A percentile compares a stretch with the other conserved stretches of the same genome.
Evolutionary conservation across 1,140 invertebrate species (phyloP).

Genomic region (Formica selysi): DNA sequence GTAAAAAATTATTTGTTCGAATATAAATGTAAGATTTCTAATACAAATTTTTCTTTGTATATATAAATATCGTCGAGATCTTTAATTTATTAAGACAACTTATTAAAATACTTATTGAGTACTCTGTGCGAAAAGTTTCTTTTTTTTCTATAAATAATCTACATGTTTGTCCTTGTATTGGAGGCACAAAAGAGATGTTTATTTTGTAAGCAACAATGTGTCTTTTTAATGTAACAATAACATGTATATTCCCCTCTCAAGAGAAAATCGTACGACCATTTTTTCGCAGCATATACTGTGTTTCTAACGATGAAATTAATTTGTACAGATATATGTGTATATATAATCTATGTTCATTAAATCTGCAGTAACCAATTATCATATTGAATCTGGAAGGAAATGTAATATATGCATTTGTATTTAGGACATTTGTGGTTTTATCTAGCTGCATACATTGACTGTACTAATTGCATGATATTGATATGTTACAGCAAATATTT

Average conservation of each 20-base stretch:
- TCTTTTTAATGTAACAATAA: constrained; percentile 2
- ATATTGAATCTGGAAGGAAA: constrained; percentile 6
- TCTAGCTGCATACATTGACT: constrained; percentile 13
- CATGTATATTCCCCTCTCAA: background rate
- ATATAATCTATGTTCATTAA: constrained; percentile 55
- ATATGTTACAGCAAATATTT: background rate
- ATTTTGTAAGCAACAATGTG: background rate
- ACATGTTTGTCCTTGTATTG: background rate
- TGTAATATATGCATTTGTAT: background rate
- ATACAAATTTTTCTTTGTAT: background rate
- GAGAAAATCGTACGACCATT: background rate
- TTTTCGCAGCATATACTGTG: background rate
- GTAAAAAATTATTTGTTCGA: background rate
- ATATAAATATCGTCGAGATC: background rate
- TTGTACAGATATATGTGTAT: background rate
- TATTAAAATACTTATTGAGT: background rate
- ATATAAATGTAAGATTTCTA: background rate
- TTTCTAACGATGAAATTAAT: background rate
- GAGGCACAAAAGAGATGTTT: background rate
- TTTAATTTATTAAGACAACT: background rate
- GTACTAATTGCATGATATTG: constrained; percentile 5
- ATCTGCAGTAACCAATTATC: background rate
- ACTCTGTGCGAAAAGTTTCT: background rate
- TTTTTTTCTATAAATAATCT: background rate
- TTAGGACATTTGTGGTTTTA: constrained; percentile 19